Conservation (phyloP, 2,888 invertebrate genomes). For the Bellardia bayeri region DNA sequence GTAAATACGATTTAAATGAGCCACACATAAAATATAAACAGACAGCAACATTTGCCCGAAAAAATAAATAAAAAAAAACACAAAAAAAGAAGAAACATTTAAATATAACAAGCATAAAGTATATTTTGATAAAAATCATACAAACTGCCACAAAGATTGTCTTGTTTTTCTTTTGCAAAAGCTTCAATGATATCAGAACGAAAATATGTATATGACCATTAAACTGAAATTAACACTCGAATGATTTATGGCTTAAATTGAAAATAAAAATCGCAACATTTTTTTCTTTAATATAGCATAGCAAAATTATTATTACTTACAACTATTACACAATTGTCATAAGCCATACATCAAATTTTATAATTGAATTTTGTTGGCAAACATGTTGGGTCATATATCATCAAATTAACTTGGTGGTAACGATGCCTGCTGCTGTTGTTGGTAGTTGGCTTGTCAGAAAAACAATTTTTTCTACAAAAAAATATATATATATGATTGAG, state of each 20-base stretch:
- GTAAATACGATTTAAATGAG: slow-evolving; percentile 74
- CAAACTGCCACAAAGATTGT: slow-evolving; percentile 67
- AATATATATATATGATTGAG: slow-evolving; percentile 52
- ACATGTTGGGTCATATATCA: slow-evolving; percentile 73
- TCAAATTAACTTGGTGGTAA: slow-evolving; percentile 70
- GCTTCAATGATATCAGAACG: slow-evolving; percentile 50
- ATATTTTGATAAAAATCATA: slow-evolving; percentile 72
- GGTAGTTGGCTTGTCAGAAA: slow-evolving; percentile 35
- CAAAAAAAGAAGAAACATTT: slow-evolving; percentile 47
- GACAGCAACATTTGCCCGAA: slow-evolving; percentile 37
- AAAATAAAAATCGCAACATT: slow-evolving; percentile 30
- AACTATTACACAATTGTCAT: slow-evolving; percentile 72
- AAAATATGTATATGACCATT: slow-evolving; percentile 49
- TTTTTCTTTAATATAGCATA: slow-evolving; percentile 17
- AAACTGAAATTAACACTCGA: slow-evolving; percentile 66
- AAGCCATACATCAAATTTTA: slow-evolving; percentile 71
- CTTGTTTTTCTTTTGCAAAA: slow-evolving; percentile 48
- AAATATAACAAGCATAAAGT: slow-evolving; percentile 68
- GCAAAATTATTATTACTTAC: slow-evolving; percentile 40
- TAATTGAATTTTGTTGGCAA: slow-evolving; percentile 72
- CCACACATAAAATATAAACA: slow-evolving; percentile 68
- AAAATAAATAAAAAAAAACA: background rate
- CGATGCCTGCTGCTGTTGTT: slow-evolving; percentile 47
- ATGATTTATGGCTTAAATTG: slow-evolving; percentile 59
- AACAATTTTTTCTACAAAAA: slow-evolving; percentile 25